Evolutionary conservation across 2,113 vertebrate species (phyloP).

Genomic region (Aptenodytes patagonicus): DNA sequence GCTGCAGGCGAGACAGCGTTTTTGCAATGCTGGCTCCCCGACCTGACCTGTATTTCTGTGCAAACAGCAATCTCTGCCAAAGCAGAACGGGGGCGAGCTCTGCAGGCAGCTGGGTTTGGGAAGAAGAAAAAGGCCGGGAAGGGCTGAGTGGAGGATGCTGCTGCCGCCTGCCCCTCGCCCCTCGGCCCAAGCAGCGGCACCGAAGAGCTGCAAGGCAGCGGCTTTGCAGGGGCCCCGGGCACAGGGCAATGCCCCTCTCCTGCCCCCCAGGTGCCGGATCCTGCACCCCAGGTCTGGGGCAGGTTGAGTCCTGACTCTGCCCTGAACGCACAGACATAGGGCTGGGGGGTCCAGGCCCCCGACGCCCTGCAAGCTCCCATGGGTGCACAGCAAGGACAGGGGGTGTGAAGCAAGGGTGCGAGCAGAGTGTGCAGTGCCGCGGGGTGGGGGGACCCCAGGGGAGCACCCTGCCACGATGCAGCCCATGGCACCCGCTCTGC

Average conservation of each 20-base stretch:
- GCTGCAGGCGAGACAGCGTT: background rate
- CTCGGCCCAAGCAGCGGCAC: too few relatives aligned
- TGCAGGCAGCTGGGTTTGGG: background rate
- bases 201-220: background rate
- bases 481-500: fast-evolving
- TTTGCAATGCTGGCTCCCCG: background rate
- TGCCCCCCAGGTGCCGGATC: background rate
- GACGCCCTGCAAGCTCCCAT: background rate
- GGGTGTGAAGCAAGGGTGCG: background rate
- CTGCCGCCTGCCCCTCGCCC: background rate
- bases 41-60: background rate
- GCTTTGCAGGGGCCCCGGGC: background rate
- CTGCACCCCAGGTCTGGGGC: background rate
- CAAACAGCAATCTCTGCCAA: background rate
- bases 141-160: background rate
- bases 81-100: fast-evolving
- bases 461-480: background rate
- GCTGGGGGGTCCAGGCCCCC: background rate
- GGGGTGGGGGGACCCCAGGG: too few relatives aligned
- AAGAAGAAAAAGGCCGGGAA: background rate
- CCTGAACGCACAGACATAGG: background rate
- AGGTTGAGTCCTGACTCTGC: background rate
- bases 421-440: background rate
- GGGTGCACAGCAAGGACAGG: background rate
- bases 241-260: background rate